phyloP scores from a whole-genome alignment of 2,113 vertebrate genomes.

The Rhabdomys dilectus region DNA sequence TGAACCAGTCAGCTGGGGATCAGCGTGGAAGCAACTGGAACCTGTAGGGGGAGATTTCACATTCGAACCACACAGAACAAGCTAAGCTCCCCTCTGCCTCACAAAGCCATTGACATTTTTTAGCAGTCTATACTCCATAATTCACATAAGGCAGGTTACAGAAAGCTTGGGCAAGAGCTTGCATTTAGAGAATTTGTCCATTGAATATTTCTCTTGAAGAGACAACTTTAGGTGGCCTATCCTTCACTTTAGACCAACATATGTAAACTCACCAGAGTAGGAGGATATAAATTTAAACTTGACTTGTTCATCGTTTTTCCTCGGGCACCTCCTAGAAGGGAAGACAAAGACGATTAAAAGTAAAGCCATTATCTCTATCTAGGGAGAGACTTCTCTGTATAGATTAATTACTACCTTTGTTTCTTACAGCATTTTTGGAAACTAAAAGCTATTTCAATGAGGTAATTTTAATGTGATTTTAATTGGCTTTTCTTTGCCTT shows the following conservation, averaged over 20 bases:
- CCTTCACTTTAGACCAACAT: not conserved
- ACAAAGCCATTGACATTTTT: not conserved
- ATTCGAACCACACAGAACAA: not conserved
- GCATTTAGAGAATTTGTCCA: not conserved
- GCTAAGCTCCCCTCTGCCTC: not conserved
- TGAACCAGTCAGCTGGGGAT: not conserved
- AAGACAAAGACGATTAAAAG: slow-evolving; percentile 36
- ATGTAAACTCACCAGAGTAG: not conserved
- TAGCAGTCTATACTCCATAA: not conserved
- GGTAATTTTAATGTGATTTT: not conserved
- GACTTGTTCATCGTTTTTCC: not conserved
- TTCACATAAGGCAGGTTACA: not conserved
- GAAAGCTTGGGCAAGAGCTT: not conserved
- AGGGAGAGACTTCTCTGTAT: not conserved
- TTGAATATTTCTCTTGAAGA: not conserved
- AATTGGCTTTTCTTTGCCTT: not conserved
- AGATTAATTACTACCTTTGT: not conserved
- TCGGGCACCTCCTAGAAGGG: not conserved
- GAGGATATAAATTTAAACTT: not conserved
- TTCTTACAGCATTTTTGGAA: not conserved
- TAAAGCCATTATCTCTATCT: not conserved
- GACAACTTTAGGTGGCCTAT: not conserved
- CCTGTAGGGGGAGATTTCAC: not conserved
- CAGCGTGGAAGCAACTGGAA: not conserved
- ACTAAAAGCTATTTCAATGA: not conserved